Percentiles rank a stretch among this genome's conserved stretches.
phyloP scores from a whole-genome alignment of 2,797 vertebrate species.

The Sebastes glaucus region DNA sequence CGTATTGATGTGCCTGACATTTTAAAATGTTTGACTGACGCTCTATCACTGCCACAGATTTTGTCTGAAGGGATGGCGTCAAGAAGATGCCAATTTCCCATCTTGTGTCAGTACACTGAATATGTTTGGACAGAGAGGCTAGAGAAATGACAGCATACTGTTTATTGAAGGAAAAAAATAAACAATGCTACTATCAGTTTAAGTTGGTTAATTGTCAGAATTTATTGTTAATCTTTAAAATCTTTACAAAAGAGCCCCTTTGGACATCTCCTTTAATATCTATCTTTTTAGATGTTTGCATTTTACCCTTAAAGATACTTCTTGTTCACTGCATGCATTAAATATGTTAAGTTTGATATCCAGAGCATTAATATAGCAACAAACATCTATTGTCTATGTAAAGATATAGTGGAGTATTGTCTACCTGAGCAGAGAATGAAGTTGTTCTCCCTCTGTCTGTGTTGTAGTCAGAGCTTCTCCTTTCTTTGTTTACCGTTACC shows the following conservation, averaged over 20 bases:
- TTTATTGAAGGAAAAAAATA: not conserved
- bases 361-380: not conserved
- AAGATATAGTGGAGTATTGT: not conserved
- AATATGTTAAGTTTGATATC: rapidly evolving
- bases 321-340: not conserved
- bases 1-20: slow-evolving; percentile 67
- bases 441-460: not conserved
- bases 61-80: slow-evolving; percentile 51
- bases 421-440: not conserved
- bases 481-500: too few species aligned
- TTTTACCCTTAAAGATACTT: not conserved
- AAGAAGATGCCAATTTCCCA: slow-evolving; percentile 50
- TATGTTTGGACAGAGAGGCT: slow-evolving; percentile 20
- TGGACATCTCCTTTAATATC: not conserved
- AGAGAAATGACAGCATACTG: not conserved
- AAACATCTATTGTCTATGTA: not conserved
- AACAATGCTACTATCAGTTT: not conserved
- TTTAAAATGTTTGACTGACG: slow-evolving; percentile 68
- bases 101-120: slow-evolving; percentile 26
- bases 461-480: not conserved
- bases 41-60: slow-evolving; percentile 58
- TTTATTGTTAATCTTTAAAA: not conserved
- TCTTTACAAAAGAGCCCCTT: not conserved
- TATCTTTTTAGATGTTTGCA: not conserved
- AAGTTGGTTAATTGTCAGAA: not conserved